Evolutionary conservation across 2,888 invertebrate species (phyloP), one percentile per base, ranked within the genome.

Genomic region (Antheraea assamensis): DNA sequence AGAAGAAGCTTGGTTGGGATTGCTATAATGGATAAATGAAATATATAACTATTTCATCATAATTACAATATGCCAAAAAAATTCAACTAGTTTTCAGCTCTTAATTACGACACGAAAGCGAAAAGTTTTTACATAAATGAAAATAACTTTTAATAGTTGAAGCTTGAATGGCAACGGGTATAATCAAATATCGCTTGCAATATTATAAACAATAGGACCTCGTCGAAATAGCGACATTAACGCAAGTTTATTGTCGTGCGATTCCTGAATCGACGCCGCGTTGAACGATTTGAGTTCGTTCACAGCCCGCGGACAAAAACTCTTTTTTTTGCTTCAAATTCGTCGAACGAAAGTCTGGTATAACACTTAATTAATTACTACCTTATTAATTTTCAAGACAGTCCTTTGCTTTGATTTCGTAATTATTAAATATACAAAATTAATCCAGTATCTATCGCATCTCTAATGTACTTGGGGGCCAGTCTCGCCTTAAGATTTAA

Each of bases 221-320:
- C 71, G 76, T 77, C 75, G 73, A 75, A 76, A 74, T 74, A 70
- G 71, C 71, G 72, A 74, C 74, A 91, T 90, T 91, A 92, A 90
- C 86, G 86, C 86, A 86, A 90, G 82, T 92, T 92, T 92, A 92
- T 90, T 88, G 89, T 87, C 82, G 84, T 83, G 77, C 88, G 90
- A 90, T 91, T 90, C 87, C 87, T 86, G 89, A 89, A 85, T 87
- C 86, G 86, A 78, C 84, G 82, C 86, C 85, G 88, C 85, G 83
- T 85, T 82, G 79, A 82, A 78, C 82, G 83, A 84, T 87, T 88
- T 72, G 80, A 72, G 73, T 52, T 3, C 35, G 66, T 55, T 71
- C 74, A 72, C 71, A 78, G 70, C 49, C 31, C 2, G 27, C 71
- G 66, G 17, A 35, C 24, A 27, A 42, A 70, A 68, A 35, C n/a